Evolutionary conservation across 2,113 vertebrate species (phyloP).

Genomic region (Fulmarus glacialis): DNA sequence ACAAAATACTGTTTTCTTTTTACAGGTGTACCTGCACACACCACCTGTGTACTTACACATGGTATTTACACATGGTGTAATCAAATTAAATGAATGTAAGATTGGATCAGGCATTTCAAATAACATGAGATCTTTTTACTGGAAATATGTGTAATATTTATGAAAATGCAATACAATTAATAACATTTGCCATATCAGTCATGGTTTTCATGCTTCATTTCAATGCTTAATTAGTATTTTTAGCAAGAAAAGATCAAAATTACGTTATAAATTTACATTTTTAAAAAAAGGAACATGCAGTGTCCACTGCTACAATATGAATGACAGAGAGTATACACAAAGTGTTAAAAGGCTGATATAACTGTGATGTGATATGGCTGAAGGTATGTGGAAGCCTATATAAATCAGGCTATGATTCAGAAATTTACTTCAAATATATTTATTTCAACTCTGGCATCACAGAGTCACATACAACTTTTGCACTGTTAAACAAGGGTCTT

Average conservation of each 20-base stretch:
- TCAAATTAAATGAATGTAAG: neutral
- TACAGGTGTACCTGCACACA: neutral
- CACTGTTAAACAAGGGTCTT: neutral
- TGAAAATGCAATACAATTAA: neutral
- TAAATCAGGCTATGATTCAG: neutral
- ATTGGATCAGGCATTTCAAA: neutral
- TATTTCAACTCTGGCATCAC: neutral
- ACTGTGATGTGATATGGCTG: neutral
- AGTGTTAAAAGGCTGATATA: neutral
- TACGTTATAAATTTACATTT: neutral
- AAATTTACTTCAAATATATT: neutral
- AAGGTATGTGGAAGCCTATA: neutral
- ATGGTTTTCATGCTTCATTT: neutral
- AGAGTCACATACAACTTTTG: neutral
- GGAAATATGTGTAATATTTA: neutral
- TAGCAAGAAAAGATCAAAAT: neutral
- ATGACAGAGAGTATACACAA: neutral
- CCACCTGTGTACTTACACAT: neutral
- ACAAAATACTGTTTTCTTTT: neutral
- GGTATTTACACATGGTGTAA: neutral
- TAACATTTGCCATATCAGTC: neutral
- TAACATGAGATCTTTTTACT: neutral
- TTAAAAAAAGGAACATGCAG: neutral
- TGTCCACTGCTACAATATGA: neutral
- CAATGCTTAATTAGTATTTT: neutral